A percentile compares a stretch with the other conserved stretches of the same genome.
Evolutionary conservation across 2,797 vertebrate species (phyloP).

Genomic region (Schizopygopsis malacanthus): DNA sequence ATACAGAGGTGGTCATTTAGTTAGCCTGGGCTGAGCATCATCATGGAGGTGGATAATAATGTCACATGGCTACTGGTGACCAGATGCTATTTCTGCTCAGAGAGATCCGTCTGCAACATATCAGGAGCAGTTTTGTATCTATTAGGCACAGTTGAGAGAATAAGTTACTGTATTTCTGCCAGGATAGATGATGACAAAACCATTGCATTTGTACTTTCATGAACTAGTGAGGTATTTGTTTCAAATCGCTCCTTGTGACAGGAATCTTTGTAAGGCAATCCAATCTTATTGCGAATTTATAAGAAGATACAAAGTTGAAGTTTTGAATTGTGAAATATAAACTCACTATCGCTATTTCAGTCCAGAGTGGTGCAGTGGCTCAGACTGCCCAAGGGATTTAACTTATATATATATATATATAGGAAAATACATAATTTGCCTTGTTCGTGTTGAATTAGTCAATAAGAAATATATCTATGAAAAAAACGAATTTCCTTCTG

Average conservation of each 20-base stretch:
- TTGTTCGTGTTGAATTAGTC: conserved; percentile 1
- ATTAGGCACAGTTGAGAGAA: background rate
- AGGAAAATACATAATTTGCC: background rate
- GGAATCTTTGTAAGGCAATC: background rate
- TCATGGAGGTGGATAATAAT: conserved; percentile 1
- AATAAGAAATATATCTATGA: background rate
- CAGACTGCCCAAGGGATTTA: background rate
- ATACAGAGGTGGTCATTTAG: conserved; percentile 43
- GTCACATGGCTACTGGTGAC: conserved; percentile 12
- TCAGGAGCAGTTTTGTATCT: background rate
- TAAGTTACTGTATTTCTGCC: background rate
- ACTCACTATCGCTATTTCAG: background rate
- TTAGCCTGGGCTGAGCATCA: conserved; percentile 41
- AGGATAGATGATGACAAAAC: background rate
- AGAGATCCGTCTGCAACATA: background rate
- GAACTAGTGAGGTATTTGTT: background rate
- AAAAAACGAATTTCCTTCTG: background rate
- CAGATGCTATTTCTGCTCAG: conserved; percentile 29
- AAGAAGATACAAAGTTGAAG: no score
- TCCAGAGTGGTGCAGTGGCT: background rate
- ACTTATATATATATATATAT: background rate
- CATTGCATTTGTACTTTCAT: background rate
- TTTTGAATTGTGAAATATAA: no score
- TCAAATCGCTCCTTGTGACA: background rate
- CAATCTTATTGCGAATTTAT: background rate